Evolutionary conservation across 2,797 vertebrate genomes (phyloP), one percentile per base, ranked within the genome.

Genomic region (Enteromius afrohamiltoni): DNA sequence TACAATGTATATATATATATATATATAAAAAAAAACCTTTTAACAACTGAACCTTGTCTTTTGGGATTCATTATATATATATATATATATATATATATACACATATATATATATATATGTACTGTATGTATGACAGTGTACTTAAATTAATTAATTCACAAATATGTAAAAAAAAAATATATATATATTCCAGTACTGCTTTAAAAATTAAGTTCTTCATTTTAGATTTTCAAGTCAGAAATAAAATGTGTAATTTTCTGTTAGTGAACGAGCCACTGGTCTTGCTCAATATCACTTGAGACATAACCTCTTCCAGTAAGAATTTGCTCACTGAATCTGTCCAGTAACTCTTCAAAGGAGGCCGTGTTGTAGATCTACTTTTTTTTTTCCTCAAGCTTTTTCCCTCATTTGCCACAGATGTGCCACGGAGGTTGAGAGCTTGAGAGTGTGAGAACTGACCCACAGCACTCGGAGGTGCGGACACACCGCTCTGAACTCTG

Each of bases 401-500:
- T 64, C 26, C 67, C 23, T 73, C 42, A 42, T 82, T 21, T 77
- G 19, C 31, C 69, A 53, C 83, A 75, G 70, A 85, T 79, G 77
- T 77, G 73, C 53, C 64, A 55, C 4, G 71, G 74, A 82, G 82
- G 65, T 58, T 74, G 51, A 75, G 40, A 73, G 80, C 77, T 68
- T 64, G 75, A 76, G 79, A 68, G 80, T 23, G 23, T 75, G 51
- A 68, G 74, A 81, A 65, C 45, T 73, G 82, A 84, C 53, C 82
- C 81, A 58, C 73, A 47, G 78, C 31, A 65, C 77, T 58, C n/a
- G 31, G 69, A 85, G 77, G 84, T 85, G 81, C 58, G 75, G 85
- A 83, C 60, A 47, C 55, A 49, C 16, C 55, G 11, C 81, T 88
- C 78, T 83, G 55, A 58, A 77, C 84, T 84, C 69, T 8, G 88